Conservation (phyloP, 2,888 invertebrate genomes). For the Timema podura region DNA sequence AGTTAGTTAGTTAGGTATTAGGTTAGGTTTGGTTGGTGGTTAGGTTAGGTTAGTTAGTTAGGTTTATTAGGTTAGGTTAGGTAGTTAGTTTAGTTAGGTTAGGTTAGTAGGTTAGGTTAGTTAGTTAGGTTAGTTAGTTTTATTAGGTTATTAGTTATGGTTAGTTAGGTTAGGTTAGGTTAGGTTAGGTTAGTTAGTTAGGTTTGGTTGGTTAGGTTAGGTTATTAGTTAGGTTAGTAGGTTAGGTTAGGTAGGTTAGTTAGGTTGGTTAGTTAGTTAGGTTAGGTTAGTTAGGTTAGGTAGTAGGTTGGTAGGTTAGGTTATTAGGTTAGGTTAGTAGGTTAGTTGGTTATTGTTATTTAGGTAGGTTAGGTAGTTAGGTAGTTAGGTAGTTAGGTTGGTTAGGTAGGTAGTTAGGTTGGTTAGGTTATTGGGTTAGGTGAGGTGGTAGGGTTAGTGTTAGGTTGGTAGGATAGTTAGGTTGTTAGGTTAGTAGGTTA, state of each 20-base stretch:
- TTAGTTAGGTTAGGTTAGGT: background rate
- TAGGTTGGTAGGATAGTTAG: background rate
- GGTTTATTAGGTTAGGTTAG: background rate
- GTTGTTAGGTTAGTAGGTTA: background rate
- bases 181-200: conserved; percentile 1
- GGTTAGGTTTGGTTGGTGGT: background rate
- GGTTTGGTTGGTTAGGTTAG: background rate
- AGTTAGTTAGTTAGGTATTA: no score
- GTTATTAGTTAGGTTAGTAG: background rate
- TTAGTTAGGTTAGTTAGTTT: background rate
- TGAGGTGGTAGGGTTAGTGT: background rate
- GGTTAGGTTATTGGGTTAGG: background rate
- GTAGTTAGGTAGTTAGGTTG: background rate
- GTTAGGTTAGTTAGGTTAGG: no score
- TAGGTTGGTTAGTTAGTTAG: no score
- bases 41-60: background rate
- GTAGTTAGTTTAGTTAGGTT: background rate
- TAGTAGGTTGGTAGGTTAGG: no score
- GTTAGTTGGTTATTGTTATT: no score
- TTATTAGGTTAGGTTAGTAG: background rate
- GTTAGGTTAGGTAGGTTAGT: background rate
- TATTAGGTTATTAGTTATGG: background rate
- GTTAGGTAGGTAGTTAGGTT: background rate
- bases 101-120: no score
- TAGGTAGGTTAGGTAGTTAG: no score